phyloP scores from a whole-genome alignment of 2,797 vertebrate species.

The Capromys pilorides region DNA sequence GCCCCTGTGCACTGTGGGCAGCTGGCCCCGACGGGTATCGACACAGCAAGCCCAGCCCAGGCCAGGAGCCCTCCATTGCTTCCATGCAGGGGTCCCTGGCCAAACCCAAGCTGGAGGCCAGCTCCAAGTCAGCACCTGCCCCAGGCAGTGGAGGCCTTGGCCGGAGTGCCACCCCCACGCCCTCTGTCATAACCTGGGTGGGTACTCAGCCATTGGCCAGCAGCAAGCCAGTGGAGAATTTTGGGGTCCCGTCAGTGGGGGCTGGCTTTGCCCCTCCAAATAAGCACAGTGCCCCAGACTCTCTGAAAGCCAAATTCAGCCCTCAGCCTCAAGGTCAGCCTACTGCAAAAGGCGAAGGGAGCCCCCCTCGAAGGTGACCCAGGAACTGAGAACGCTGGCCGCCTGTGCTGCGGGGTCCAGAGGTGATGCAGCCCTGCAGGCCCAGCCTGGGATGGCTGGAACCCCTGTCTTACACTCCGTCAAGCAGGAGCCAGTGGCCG shows the following conservation, averaged over 20 bases:
- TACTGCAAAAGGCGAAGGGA: constrained; percentile 79
- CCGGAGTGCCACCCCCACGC: constrained; percentile 84
- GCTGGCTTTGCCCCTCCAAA: constrained; percentile 88
- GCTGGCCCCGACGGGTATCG: constrained; percentile 81
- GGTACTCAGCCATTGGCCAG: constrained; percentile 80
- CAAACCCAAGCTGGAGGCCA: constrained; percentile 87
- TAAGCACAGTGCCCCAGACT: constrained; percentile 89
- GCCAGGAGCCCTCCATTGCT: constrained; percentile 79
- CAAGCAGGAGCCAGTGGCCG: constrained; percentile 88
- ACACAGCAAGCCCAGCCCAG: constrained; percentile 83
- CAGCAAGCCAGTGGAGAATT: constrained; percentile 87
- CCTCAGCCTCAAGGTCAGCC: constrained; percentile 80
- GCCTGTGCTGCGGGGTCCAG: constrained; percentile 73
- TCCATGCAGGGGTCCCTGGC: constrained; percentile 78
- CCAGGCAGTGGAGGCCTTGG: constrained; percentile 78
- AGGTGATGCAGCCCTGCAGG: constrained; percentile 74
- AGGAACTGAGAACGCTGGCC: constrained; percentile 81
- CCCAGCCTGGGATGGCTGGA: constrained; percentile 75
- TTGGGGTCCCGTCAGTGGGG: constrained; percentile 86
- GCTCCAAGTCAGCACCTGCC: constrained; percentile 85
- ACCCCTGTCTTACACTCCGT: constrained; percentile 77
- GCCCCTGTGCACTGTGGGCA: constrained; percentile 77
- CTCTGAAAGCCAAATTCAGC: constrained; percentile 85
- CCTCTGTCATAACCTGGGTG: constrained; percentile 79
- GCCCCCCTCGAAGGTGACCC: constrained; percentile 78